Percentiles rank a stretch among this genome's conserved stretches.
Conservation (phyloP, 2,888 invertebrate species). For the Pardosa pseudoannulata region DNA sequence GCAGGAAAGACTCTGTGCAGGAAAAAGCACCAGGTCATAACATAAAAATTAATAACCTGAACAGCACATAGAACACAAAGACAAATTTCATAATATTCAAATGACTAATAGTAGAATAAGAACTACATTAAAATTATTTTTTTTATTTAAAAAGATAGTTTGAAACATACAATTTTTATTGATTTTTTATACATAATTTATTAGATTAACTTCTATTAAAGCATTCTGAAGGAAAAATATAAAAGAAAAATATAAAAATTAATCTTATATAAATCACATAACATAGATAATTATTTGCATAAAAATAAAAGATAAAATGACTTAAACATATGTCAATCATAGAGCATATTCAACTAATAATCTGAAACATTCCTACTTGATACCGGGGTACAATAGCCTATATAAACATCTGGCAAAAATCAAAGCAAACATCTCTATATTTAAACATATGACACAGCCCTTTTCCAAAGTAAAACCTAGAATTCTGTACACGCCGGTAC, state of each 20-base stretch:
- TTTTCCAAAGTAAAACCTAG: slow-evolving; percentile 53
- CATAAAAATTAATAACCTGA: no score
- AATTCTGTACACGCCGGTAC: slow-evolving; percentile 47
- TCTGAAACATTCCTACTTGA: slow-evolving; percentile 66
- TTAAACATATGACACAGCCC: slow-evolving; percentile 30
- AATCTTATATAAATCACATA: slow-evolving; percentile 62
- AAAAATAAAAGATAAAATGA: slow-evolving; percentile 69
- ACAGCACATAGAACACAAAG: no score
- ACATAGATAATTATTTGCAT: slow-evolving; percentile 64
- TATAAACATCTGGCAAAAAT: slow-evolving; percentile 25
- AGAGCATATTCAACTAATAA: slow-evolving; percentile 52
- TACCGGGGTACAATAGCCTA: slow-evolving; percentile 52
- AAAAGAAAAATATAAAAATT: slow-evolving; percentile 68
- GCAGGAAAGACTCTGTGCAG: no score
- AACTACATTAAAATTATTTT: slow-evolving; percentile 63
- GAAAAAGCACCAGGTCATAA: no score
- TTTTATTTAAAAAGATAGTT: slow-evolving; percentile 69
- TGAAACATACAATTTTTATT: slow-evolving; percentile 54
- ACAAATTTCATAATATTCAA: no score
- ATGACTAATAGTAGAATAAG: neutral
- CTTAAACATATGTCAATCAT: slow-evolving; percentile 68
- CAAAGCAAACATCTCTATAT: slow-evolving; percentile 50
- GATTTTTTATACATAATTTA: slow-evolving; percentile 64
- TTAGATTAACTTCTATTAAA: slow-evolving; percentile 56
- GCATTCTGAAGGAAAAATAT: slow-evolving; percentile 34